These are phyloP conservation scores for Terebella lapidaria DNA, from an alignment of 2,888 invertebrate genomes.

Conservation along the genomic window DNA sequence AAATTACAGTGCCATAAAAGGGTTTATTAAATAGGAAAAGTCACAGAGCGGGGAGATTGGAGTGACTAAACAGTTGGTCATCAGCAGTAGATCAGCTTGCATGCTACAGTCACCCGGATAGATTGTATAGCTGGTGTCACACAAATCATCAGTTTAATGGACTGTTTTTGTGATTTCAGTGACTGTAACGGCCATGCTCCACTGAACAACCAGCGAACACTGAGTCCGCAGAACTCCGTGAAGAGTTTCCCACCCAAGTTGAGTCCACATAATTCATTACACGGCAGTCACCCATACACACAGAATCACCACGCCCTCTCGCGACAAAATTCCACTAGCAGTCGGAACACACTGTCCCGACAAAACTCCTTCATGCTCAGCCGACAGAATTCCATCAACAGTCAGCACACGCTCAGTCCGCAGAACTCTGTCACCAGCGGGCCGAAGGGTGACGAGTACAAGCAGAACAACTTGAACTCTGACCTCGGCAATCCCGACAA, in stretches of 20 bases:
- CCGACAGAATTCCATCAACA: conserved; percentile 24
- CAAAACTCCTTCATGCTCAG: conserved; percentile 43
- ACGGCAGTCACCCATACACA: conserved; percentile 15
- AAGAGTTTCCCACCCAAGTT: conserved; percentile 53
- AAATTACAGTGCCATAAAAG: no score
- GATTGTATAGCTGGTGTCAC: no score
- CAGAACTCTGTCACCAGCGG: conserved; percentile 36
- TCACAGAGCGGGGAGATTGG: no score
- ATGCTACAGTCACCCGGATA: no score
- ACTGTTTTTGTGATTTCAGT: no score
- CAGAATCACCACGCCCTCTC: conserved; percentile 35
- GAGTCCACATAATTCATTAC: conserved; percentile 29
- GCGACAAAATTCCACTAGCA: conserved; percentile 48
- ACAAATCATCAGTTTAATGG: no score
- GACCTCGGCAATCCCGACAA: conserved; percentile 15
- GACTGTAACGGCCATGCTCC: conserved; percentile 62
- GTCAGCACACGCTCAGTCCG: conserved; percentile 40
- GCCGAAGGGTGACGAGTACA: conserved; percentile 20
- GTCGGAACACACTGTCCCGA: conserved; percentile 33
- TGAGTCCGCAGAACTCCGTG: conserved; percentile 71
- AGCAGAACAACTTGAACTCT: conserved; percentile 21
- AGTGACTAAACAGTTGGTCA: no score
- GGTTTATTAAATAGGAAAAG: no score
- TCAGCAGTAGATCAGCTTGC: no score
- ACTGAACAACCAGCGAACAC: conserved; percentile 49